Percentiles rank a stretch among this genome's conserved stretches.
Evolutionary conservation across 2,113 vertebrate genomes (phyloP).

Genomic region (Peucedramus taeniatus): DNA sequence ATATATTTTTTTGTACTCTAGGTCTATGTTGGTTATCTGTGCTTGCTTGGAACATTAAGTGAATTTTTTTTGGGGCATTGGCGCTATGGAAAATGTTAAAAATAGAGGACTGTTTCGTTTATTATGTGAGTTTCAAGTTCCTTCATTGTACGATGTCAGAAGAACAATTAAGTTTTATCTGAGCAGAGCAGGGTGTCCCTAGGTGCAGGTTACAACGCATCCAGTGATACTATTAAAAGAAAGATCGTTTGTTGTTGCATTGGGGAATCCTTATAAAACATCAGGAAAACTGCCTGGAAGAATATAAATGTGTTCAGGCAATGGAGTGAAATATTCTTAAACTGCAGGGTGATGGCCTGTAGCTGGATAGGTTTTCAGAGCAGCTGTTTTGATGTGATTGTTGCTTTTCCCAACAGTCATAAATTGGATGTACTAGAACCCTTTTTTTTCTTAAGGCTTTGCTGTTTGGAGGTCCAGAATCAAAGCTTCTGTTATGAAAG

Average conservation of each 20-base stretch:
- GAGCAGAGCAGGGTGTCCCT: constrained; percentile 50
- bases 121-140: constrained; percentile 27
- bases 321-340: constrained; percentile 40
- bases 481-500: not conserved
- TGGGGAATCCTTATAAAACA: constrained; percentile 61
- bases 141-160: constrained; percentile 25
- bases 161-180: constrained; percentile 68
- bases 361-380: not conserved
- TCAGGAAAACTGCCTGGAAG: constrained; percentile 51
- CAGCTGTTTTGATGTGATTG: not conserved
- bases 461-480: not conserved
- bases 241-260: constrained; percentile 52
- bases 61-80: not conserved
- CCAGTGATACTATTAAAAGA: constrained; percentile 52
- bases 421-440: not conserved
- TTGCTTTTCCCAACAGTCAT: constrained; percentile 1
- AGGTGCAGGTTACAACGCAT: constrained; percentile 29
- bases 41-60: not conserved
- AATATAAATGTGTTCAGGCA: constrained; percentile 46
- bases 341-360: constrained; percentile 22
- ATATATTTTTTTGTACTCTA: not conserved
- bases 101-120: not conserved
- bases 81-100: not conserved
- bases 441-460: not conserved
- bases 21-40: not conserved